Evolutionary conservation across 2,797 vertebrate species (phyloP), one percentile per base, ranked within the genome.

Genomic region (Crenuchus spilurus): DNA sequence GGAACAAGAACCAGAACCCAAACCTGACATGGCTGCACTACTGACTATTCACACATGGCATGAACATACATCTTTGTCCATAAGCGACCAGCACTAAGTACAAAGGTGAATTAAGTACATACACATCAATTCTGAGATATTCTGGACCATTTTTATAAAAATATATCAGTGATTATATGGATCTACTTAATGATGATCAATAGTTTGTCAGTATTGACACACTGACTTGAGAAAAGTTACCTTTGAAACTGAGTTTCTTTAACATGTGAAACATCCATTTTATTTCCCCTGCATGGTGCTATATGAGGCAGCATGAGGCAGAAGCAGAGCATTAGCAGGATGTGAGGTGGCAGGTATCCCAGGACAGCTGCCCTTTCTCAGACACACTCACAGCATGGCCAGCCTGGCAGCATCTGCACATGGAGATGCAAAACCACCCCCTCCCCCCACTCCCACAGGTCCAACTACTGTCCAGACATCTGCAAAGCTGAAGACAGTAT

Each of bases 331-430:
- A 58, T 77, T 33, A 61, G 11, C 44, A 33, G 46, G 39, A 77
- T 73, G 39, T 54, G 48, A 73, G 30, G 60, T 68, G 70, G 70
- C 70, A 73, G 54, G 42, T 55, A 37, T 77, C 63, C 70, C 64
- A 68, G 76, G 70, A 77, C 70, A 77, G n/a, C 35, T 72, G 70
- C 55, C 63, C 75, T 77, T 77, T 77, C 14, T 75, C 22, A 54
- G 46, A 14, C 31, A 55, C 61, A 13, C 18, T 44, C 61, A 18
- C 33, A 39, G 33, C 18, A 22, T 39, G 57, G 14, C 41, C 41
- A 37, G 18, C 20, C 22, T n/a, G 52, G 30, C 24, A 58, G 22
- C 70, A 48, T 52, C 55, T 8, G 41, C 58, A 35, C 41, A 20
- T 41, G 58, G 35, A 61, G 37, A 42, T 16, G 22, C 24, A 63